phyloP scores from a whole-genome alignment of 1,140 invertebrate species.

The Drosophila truncata region DNA sequence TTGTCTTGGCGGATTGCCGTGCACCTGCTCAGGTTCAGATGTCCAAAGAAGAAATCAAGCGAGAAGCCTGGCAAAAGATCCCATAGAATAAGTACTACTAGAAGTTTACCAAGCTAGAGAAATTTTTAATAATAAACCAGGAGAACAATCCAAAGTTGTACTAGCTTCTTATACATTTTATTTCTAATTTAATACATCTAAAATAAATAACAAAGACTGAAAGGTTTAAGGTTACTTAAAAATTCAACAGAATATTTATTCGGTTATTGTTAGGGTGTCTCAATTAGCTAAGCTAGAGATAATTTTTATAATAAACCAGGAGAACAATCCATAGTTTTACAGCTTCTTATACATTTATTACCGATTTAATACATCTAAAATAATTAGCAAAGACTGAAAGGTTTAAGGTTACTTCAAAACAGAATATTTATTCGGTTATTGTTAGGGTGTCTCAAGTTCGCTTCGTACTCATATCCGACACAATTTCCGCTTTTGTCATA shows the following conservation, averaged over 20 bases:
- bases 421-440: conserved; percentile 1
- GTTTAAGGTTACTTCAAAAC: neutral
- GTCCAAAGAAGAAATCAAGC: conserved; percentile 2
- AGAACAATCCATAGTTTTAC: neutral
- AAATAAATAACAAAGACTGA: neutral
- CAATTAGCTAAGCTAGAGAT: conserved; percentile 1
- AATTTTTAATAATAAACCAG: neutral
- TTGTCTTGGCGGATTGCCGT: conserved; percentile 34
- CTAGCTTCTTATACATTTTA: neutral
- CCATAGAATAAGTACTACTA: neutral
- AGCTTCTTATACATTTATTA: neutral
- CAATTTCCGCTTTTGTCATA: conserved; percentile 42
- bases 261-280: conserved; percentile 29
- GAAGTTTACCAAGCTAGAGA: neutral
- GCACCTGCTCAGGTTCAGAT: conserved; percentile 10
- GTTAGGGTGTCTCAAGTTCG: conserved; percentile 32
- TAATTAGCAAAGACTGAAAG: neutral
- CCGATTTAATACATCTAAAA: neutral
- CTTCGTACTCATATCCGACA: conserved; percentile 19
- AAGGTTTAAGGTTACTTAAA: neutral
- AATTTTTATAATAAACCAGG: neutral
- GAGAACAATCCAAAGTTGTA: neutral
- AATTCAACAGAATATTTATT: neutral
- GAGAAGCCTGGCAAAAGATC: conserved; percentile 6
- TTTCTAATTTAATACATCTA: neutral